phyloP scores from a whole-genome alignment of 2,113 vertebrate species.

The Menura novaehollandiae region DNA sequence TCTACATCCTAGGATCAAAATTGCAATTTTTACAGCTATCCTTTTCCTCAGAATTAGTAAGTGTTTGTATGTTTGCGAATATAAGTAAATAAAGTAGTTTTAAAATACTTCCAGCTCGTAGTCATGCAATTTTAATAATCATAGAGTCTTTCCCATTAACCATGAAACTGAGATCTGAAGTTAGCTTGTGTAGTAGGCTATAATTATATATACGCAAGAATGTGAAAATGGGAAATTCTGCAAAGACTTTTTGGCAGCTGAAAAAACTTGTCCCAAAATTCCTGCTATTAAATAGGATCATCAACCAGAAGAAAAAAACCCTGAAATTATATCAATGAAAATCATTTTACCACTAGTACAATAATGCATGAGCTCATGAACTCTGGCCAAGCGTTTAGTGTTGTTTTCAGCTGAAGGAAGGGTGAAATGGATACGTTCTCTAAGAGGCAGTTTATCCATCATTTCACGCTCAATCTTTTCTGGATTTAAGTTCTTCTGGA shows the following conservation, averaged over 20 bases:
- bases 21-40: neutral
- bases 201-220: neutral
- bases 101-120: neutral
- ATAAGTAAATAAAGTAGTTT: neutral
- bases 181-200: neutral
- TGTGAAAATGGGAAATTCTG: neutral
- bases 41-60: neutral
- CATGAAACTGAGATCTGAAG: neutral
- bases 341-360: conserved; percentile 78
- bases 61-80: neutral
- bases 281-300: neutral
- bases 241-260: neutral
- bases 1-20: neutral
- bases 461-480: conserved; percentile 80
- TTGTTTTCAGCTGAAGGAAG: conserved; percentile 43
- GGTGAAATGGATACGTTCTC: conserved; percentile 69
- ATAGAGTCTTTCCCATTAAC: neutral
- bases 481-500: conserved; percentile 70
- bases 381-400: conserved; percentile 65
- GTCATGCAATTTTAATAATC: neutral
- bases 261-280: neutral
- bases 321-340: neutral
- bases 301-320: neutral
- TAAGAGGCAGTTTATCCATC: conserved; percentile 74
- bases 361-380: conserved; percentile 84